Conservation (phyloP, 2,888 invertebrate genomes). For the Ceriagrion tenellum region DNA sequence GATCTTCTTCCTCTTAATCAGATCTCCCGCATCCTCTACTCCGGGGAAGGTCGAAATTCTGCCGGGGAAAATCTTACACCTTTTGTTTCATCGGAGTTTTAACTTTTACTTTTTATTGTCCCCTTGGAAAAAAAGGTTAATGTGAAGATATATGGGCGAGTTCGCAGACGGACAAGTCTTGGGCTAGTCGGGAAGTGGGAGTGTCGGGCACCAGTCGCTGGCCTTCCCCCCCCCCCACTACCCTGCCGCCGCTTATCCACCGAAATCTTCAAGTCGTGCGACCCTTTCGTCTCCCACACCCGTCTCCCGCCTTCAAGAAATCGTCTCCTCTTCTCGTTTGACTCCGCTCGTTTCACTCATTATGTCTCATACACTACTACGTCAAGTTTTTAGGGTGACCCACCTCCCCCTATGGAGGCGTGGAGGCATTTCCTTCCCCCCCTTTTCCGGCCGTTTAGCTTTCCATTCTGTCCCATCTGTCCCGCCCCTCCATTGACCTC, state of each 20-base stretch:
- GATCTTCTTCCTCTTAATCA: constrained; percentile 61
- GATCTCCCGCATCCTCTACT: background rate
- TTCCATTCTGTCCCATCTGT: background rate
- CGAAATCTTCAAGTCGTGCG: background rate
- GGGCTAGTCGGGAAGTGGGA: background rate
- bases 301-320: background rate
- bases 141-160: constrained; percentile 48
- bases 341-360: constrained; percentile 24
- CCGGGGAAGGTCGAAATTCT: background rate
- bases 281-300: background rate
- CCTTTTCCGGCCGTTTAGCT: background rate
- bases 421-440: background rate
- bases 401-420: background rate
- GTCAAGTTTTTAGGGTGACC: background rate
- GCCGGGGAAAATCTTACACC: background rate
- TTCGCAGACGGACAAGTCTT: constrained; percentile 35
- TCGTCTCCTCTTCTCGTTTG: background rate
- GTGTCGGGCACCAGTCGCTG: background rate
- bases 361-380: constrained; percentile 28
- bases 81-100: background rate
- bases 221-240: background rate
- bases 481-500: background rate
- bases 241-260: background rate
- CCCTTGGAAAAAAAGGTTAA: constrained; percentile 30
- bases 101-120: constrained; percentile 27